Evolutionary conservation across 2,888 invertebrate species (phyloP).

Genomic region (Hylaea fasciaria): DNA sequence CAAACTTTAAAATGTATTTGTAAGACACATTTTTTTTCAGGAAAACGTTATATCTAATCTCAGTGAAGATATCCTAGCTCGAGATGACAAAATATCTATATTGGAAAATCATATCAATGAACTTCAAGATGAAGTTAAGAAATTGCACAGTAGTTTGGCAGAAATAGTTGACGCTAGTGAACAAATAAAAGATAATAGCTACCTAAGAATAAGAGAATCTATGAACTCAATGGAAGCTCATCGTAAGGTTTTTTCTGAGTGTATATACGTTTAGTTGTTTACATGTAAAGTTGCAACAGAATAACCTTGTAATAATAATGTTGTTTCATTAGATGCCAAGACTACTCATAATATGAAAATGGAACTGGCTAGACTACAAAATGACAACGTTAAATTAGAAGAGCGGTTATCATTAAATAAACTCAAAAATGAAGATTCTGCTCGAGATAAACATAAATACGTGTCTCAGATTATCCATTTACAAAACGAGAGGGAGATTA

Average conservation of each 20-base stretch:
- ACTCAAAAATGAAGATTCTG: slow-evolving; percentile 56
- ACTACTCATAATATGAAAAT: slow-evolving; percentile 78
- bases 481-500: slow-evolving; percentile 63
- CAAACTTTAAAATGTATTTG: background rate
- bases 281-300: background rate
- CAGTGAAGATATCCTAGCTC: slow-evolving; percentile 59
- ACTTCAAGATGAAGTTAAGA: slow-evolving; percentile 69
- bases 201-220: slow-evolving; percentile 60
- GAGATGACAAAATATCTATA: slow-evolving; percentile 67
- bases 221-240: slow-evolving; percentile 71
- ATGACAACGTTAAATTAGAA: slow-evolving; percentile 59
- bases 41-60: slow-evolving; percentile 61
- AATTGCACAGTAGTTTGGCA: slow-evolving; percentile 59
- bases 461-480: slow-evolving; percentile 57
- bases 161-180: slow-evolving; percentile 64
- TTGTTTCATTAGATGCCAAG: slow-evolving; percentile 64
- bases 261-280: background rate
- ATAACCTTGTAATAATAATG: background rate
- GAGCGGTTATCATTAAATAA: slow-evolving; percentile 59
- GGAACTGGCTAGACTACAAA: slow-evolving; percentile 68
- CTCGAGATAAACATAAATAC: slow-evolving; percentile 58
- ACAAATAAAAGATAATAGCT: slow-evolving; percentile 60
- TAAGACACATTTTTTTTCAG: slow-evolving; percentile 54
- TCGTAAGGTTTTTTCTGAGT: slow-evolving; percentile 57
- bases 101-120: slow-evolving; percentile 75